These are phyloP conservation scores for Lasioglossum malachurum DNA, from an alignment of 2,888 invertebrate species.

Conservation along the genomic window DNA sequence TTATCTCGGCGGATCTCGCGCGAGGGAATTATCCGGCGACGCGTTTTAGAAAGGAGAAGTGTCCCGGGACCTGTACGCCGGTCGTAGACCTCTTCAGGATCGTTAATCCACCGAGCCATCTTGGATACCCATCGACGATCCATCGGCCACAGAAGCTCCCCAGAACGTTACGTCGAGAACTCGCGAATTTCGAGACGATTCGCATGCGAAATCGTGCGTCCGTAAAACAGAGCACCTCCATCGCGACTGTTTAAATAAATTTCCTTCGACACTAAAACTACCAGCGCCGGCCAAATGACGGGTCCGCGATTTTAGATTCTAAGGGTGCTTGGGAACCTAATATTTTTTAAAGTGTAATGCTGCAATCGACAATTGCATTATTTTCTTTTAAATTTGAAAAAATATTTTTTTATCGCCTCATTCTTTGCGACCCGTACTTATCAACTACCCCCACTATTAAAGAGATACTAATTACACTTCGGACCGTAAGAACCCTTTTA, in stretches of 20 bases:
- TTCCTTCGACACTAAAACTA: neutral
- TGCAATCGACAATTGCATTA: no score
- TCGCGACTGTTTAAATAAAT: neutral
- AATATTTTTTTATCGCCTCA: no score
- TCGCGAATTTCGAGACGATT: no score
- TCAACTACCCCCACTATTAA: no score
- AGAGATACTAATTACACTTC: no score
- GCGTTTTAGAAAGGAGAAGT: neutral
- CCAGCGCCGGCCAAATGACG: neutral
- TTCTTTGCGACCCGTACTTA: no score
- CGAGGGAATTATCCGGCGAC: constrained; percentile 2
- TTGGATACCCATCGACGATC: neutral
- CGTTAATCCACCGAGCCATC: neutral
- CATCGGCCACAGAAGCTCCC: neutral
- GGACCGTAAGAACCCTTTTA: no score
- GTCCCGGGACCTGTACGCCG: neutral
- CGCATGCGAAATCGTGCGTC: neutral
- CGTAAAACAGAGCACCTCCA: neutral
- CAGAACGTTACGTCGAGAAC: no score
- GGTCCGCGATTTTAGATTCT: no score
- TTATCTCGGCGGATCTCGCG: constrained; percentile 22
- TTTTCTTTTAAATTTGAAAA: no score
- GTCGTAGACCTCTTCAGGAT: neutral
- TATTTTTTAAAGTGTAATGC: no score
- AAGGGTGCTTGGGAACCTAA: no score